Percentiles rank a stretch among this genome's conserved stretches.
Evolutionary conservation across 2,797 vertebrate genomes (phyloP).

Genomic region (Rhinogobio ventralis): DNA sequence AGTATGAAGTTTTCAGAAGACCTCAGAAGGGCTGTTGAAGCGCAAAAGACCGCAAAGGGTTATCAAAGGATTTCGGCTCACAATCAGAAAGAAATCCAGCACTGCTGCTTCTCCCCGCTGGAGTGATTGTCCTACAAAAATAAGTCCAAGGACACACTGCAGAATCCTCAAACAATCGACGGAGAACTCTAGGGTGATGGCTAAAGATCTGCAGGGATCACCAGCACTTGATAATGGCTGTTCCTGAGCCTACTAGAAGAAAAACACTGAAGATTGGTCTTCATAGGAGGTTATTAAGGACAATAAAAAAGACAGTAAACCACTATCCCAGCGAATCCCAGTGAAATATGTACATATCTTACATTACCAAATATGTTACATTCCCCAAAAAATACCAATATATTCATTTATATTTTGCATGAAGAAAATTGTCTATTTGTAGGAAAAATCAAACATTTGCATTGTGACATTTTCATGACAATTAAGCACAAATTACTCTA

Average conservation of each 20-base stretch:
- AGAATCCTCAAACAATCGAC: slow-evolving; percentile 34
- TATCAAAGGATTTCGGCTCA: slow-evolving; percentile 1
- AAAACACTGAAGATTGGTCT: neutral
- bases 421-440: neutral
- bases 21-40: slow-evolving; percentile 25
- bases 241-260: slow-evolving; percentile 6
- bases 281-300: neutral
- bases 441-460: neutral
- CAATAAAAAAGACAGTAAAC: neutral
- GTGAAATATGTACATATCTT: neutral
- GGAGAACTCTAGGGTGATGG: slow-evolving; percentile 14
- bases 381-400: neutral
- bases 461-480: neutral
- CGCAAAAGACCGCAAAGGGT: slow-evolving; percentile 11
- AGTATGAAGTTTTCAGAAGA: slow-evolving; percentile 11
- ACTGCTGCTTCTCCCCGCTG: slow-evolving; percentile 17
- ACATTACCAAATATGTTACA: neutral
- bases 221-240: slow-evolving; percentile 11
- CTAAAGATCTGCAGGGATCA: slow-evolving; percentile 21
- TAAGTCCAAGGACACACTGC: slow-evolving; percentile 21
- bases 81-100: slow-evolving; percentile 29
- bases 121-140: slow-evolving; percentile 24
- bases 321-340: neutral
- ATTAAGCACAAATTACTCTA: neutral
- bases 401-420: neutral